These are phyloP conservation scores for Drosophila lacertosa DNA, from an alignment of 1,140 invertebrate genomes.

Conservation along the genomic window DNA sequence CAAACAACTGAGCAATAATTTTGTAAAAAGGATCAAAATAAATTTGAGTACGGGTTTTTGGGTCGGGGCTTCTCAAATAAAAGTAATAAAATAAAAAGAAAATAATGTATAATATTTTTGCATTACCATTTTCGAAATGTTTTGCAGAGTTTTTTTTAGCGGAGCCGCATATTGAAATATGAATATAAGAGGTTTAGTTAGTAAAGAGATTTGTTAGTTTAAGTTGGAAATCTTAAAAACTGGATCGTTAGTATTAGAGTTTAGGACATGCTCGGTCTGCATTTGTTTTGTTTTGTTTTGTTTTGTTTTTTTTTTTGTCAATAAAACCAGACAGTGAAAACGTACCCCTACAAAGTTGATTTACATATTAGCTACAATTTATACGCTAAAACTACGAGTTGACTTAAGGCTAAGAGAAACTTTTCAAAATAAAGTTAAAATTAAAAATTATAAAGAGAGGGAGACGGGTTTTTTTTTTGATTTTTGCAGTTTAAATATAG, in stretches of 20 bases:
- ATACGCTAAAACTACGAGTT: slow-evolving; percentile 18
- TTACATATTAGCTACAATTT: slow-evolving; percentile 34
- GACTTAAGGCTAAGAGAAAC: slow-evolving; percentile 25
- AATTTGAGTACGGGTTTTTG: not conserved
- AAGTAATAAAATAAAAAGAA: slow-evolving; percentile 16
- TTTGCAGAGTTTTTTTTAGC: slow-evolving; percentile 25
- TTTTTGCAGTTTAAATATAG: slow-evolving; percentile 33
- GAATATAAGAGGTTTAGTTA: slow-evolving; percentile 61
- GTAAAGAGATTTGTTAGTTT: slow-evolving; percentile 16
- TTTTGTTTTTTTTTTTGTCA: slow-evolving; percentile 48
- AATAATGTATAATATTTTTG: slow-evolving; percentile 43
- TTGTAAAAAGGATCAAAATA: slow-evolving; percentile 14
- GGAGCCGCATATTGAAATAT: slow-evolving; percentile 64
- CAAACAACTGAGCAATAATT: slow-evolving; percentile 41
- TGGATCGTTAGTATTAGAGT: slow-evolving; percentile 15
- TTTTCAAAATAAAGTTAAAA: not conserved
- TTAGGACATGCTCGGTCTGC: slow-evolving; percentile 41
- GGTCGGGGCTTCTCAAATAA: slow-evolving; percentile 7
- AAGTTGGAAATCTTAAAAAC: not conserved
- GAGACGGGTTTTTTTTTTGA: slow-evolving; percentile 43
- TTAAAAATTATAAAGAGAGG: not conserved
- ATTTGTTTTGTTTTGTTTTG: slow-evolving; percentile 24
- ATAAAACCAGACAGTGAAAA: slow-evolving; percentile 83
- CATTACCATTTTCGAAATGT: slow-evolving; percentile 63
- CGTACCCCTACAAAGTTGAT: slow-evolving; percentile 63